Evolutionary conservation across 2,113 vertebrate species (phyloP).

Genomic region (Potamarius usumacintae): DNA sequence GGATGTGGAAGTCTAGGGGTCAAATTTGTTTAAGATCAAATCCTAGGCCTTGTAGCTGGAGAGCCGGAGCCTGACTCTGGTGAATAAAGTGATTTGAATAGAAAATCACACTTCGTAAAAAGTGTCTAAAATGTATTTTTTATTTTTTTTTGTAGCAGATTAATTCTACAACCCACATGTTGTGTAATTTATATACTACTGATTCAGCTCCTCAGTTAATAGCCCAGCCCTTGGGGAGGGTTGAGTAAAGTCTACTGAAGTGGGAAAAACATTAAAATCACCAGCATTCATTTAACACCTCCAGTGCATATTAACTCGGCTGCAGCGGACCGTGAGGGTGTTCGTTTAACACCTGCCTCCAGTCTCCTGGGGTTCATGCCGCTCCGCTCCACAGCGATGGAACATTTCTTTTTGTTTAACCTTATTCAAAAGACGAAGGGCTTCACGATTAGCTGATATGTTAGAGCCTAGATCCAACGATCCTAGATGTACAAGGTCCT

Average conservation of each 20-base stretch:
- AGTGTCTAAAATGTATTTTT: background rate
- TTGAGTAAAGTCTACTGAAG: conserved; percentile 16
- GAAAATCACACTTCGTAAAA: background rate
- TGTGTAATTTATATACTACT: background rate
- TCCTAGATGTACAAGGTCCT: background rate
- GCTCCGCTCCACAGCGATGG: background rate
- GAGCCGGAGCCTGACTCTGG: background rate
- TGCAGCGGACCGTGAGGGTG: background rate
- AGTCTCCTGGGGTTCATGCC: background rate
- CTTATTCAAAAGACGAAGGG: background rate
- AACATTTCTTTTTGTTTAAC: background rate
- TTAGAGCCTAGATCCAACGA: no score
- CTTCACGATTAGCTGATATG: background rate
- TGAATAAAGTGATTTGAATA: background rate
- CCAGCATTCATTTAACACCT: conserved; percentile 10
- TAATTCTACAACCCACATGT: background rate
- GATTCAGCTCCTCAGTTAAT: conserved; percentile 14
- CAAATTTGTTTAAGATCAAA: background rate
- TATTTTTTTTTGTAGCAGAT: background rate
- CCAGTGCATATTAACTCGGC: background rate
- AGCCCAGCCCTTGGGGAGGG: background rate
- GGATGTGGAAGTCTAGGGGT: no score
- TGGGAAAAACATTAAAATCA: conserved; percentile 20
- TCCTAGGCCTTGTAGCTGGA: background rate
- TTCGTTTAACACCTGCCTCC: conserved; percentile 17